phyloP scores from a whole-genome alignment of 2,888 invertebrate species.

The Ectemnius lituratus region DNA sequence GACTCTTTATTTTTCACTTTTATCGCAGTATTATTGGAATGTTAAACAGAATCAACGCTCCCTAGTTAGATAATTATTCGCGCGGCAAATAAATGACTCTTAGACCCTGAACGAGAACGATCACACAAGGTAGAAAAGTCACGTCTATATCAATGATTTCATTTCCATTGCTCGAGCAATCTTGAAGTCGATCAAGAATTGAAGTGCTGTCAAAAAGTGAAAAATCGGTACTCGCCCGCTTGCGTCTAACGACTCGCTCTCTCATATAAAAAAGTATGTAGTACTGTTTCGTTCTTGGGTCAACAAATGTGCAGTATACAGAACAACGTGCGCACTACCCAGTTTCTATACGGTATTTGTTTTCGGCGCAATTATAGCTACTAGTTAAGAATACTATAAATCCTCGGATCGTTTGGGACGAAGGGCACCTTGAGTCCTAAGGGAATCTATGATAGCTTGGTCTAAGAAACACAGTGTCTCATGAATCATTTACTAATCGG shows the following conservation, averaged over 20 bases:
- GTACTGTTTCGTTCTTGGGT: constrained; percentile 11
- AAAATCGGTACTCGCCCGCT: neutral
- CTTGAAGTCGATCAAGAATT: no score
- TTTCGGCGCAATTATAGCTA: constrained; percentile 33
- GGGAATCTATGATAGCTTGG: neutral
- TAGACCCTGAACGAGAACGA: constrained; percentile 38
- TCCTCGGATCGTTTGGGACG: neutral
- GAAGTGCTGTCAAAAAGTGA: neutral
- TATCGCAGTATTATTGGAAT: constrained; percentile 63
- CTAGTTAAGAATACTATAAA: constrained; percentile 25
- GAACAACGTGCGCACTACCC: constrained; percentile 42
- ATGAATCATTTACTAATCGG: neutral
- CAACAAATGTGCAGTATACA: constrained; percentile 30
- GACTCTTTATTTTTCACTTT: constrained; percentile 59
- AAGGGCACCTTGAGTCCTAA: neutral
- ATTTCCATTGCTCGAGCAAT: constrained; percentile 9
- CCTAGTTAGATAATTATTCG: constrained; percentile 39
- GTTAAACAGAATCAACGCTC: constrained; percentile 58
- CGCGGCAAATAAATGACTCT: constrained; percentile 32
- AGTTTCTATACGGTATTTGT: constrained; percentile 28
- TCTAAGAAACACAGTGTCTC: neutral
- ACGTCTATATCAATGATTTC: neutral
- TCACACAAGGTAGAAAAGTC: constrained; percentile 60
- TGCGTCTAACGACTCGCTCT: constrained; percentile 2
- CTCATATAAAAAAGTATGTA: constrained; percentile 24